Evolutionary conservation across 1,140 invertebrate genomes (phyloP).

Genomic region (Atopsyche davidsoni): DNA sequence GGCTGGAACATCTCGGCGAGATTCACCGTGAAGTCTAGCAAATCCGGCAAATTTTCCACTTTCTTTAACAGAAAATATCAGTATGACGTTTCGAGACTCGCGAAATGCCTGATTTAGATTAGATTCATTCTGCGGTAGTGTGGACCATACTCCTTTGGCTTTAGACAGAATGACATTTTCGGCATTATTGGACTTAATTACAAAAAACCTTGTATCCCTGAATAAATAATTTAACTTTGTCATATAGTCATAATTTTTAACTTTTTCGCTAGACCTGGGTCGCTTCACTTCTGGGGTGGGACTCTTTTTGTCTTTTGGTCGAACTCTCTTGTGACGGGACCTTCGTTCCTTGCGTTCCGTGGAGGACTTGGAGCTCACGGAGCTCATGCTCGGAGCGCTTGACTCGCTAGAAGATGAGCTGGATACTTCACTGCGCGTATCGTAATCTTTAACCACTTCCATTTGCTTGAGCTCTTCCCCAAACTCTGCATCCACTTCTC

Average conservation of each 20-base stretch:
- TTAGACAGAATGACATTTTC: slow-evolving; percentile 95
- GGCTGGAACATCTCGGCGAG: slow-evolving; percentile 79
- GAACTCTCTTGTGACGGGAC: slow-evolving; percentile 47
- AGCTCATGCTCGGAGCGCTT: slow-evolving; percentile 66
- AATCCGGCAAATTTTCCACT: slow-evolving; percentile 92
- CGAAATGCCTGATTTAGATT: slow-evolving; percentile 92
- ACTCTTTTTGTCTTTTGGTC: slow-evolving; percentile 38
- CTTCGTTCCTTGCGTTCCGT: slow-evolving; percentile 47
- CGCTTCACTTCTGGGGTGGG: slow-evolving; percentile 41
- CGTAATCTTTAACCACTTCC: slow-evolving; percentile 58
- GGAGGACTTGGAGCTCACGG: slow-evolving; percentile 59
- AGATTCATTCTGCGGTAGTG: slow-evolving; percentile 92
- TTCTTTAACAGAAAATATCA: slow-evolving; percentile 97
- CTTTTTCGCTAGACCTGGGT: slow-evolving; percentile 38
- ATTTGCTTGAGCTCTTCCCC: slow-evolving; percentile 63
- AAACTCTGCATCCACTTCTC: slow-evolving; percentile 64
- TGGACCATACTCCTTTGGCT: slow-evolving; percentile 95
- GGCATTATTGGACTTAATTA: slow-evolving; percentile 96
- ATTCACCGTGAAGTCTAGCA: slow-evolving; percentile 81
- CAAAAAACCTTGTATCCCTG: slow-evolving; percentile 90
- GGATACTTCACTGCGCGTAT: slow-evolving; percentile 75
- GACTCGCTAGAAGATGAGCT: slow-evolving; percentile 61
- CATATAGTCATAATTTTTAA: slow-evolving; percentile 75
- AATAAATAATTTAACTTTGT: slow-evolving; percentile 93
- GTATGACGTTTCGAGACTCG: slow-evolving; percentile 87